Evolutionary conservation across 2,113 vertebrate species (phyloP), one percentile per base, ranked within the genome.

Genomic region (Orthonyx spaldingii): DNA sequence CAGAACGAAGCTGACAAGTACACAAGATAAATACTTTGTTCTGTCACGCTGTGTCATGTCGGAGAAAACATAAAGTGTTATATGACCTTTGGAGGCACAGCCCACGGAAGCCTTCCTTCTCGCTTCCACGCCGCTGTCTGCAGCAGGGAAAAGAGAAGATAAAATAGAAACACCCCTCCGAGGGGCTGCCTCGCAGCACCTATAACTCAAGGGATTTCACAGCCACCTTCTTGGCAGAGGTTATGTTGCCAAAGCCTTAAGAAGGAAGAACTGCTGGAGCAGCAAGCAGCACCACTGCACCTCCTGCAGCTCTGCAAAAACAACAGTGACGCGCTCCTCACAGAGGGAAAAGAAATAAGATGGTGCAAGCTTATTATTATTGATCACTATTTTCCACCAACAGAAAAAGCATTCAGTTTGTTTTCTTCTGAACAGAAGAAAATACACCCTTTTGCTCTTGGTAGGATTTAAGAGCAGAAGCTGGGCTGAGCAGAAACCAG

Each of bases 21-120:
- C 97, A 97, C 94, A 97, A 98, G 97, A 97, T 96, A 97, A 97
- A 97, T 97, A 96, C 97, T 98, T 97, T 95, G 96, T 97, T 97
- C 97, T 98, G 97, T 96, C 98, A 95, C n/a, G 53, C 93, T 60
- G 78, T 96, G 97, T 98, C 98, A 97, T 84, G 80, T 94, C 27
- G 46, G 59, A 79, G 96, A 95, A 97, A 97, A 97, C 87, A 98
- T 42, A 79, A 96, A 97, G 95, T 70, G 87, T 85, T 96, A 72
- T 63, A 53, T 97, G 97, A 98, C 97, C 98, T 98, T 97, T 97
- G 94, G 87, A 95, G 66, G 60, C 89, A 55, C 65, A 95, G 71
- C 90, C 94, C 86, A 74, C 49, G 21, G 89, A 74, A 94, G 32
- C 71, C 65, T 78, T 50, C 59, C 92, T 66, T 77, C 78, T 71